These are phyloP conservation scores for Podabrus alpinus DNA, from an alignment of 2,888 invertebrate genomes.

Conservation along the genomic window DNA sequence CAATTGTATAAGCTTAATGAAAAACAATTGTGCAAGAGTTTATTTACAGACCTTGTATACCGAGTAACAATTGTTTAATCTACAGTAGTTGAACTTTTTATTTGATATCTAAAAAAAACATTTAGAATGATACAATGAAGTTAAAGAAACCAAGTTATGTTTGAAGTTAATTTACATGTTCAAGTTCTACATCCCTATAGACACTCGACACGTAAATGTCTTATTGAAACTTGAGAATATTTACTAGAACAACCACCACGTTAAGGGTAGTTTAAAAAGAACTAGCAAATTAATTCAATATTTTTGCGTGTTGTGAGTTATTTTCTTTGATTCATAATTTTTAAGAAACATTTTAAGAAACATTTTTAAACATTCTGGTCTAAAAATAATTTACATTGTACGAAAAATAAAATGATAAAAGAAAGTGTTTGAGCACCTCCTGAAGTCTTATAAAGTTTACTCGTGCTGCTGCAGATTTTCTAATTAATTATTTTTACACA, in stretches of 20 bases:
- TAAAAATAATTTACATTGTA: background rate
- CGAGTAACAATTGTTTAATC: too few relatives aligned
- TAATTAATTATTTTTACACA: background rate
- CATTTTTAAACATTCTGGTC: background rate
- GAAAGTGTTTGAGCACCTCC: background rate
- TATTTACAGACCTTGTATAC: too few relatives aligned
- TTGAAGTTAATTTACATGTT: background rate
- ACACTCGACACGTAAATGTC: background rate
- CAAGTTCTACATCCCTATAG: background rate
- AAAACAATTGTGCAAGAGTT: too few relatives aligned
- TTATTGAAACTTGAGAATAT: background rate
- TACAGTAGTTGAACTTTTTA: too few relatives aligned
- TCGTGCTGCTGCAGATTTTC: background rate
- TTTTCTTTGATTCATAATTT: background rate
- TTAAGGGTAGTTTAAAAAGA: background rate
- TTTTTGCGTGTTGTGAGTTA: background rate
- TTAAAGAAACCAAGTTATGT: too few relatives aligned
- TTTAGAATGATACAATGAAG: too few relatives aligned
- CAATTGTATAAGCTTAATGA: too few relatives aligned
- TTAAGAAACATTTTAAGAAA: background rate
- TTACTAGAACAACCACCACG: background rate
- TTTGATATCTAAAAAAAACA: too few relatives aligned
- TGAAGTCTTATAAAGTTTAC: background rate
- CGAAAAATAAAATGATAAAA: background rate
- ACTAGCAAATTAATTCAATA: background rate